A percentile compares a stretch with the other conserved stretches of the same genome.
These are phyloP conservation scores for Malurus alboscapulatus DNA, from an alignment of 2,113 vertebrate genomes.

Conservation along the genomic window DNA sequence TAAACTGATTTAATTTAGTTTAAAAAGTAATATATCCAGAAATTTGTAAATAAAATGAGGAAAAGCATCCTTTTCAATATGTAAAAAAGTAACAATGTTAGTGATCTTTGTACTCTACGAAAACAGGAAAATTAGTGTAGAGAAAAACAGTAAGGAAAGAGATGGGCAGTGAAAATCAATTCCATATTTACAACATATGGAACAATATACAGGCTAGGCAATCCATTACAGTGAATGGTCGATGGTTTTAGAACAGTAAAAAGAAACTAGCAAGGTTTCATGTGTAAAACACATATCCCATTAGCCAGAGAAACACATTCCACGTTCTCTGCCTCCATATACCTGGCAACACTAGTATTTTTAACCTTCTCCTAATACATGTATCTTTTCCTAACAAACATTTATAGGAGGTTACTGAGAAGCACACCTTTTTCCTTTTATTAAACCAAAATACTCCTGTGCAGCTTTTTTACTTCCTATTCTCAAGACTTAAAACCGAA, in stretches of 20 bases:
- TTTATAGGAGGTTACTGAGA: not conserved
- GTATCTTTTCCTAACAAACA: not conserved
- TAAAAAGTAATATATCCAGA: not conserved
- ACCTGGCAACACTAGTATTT: not conserved
- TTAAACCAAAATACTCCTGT: not conserved
- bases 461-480: not conserved
- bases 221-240: not conserved
- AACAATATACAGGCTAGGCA: not conserved
- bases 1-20: not conserved
- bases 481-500: not conserved
- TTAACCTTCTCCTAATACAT: not conserved
- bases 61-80: not conserved
- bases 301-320: not conserved
- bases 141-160: not conserved
- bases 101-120: not conserved
- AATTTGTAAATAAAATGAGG: not conserved
- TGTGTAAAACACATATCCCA: not conserved
- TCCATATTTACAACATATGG: constrained; percentile 1
- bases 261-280: not conserved
- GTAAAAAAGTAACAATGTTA: not conserved
- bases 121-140: not conserved
- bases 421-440: not conserved
- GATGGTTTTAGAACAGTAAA: not conserved
- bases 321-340: not conserved
- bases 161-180: constrained; percentile 25